phyloP scores from a whole-genome alignment of 2,888 invertebrate genomes.

The Ramazzottius varieornatus region DNA sequence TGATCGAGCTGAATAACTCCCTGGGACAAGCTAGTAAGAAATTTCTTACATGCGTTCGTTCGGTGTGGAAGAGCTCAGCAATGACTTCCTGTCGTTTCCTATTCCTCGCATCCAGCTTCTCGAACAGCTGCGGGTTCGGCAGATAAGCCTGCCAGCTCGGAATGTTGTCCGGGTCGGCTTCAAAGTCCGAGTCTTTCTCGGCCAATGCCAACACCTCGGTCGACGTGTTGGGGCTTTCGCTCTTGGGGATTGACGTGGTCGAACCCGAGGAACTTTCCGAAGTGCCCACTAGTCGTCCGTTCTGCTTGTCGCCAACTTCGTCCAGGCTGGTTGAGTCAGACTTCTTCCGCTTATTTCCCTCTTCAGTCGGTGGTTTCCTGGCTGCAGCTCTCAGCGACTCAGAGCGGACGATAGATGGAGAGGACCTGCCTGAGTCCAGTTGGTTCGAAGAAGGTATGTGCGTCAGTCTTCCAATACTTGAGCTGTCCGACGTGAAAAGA shows the following conservation, averaged over 20 bases:
- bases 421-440: background rate
- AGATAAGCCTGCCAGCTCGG: conserved; percentile 46
- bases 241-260: background rate
- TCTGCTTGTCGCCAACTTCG: background rate
- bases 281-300: background rate
- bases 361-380: background rate
- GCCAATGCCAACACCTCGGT: background rate
- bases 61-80: conserved; percentile 46
- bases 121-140: conserved; percentile 43
- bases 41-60: conserved; percentile 61
- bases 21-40: no score
- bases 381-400: background rate
- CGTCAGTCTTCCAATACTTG: background rate
- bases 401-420: background rate
- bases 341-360: background rate
- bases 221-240: background rate
- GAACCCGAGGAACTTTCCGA: background rate
- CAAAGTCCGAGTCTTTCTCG: conserved; percentile 30
- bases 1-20: no score
- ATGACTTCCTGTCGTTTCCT: conserved; percentile 73
- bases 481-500: background rate
- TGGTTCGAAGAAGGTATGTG: background rate
- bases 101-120: conserved; percentile 46
- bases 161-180: conserved; percentile 36
- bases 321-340: background rate